phyloP scores from a whole-genome alignment of 2,113 vertebrate species.

The Mobula birostris region DNA sequence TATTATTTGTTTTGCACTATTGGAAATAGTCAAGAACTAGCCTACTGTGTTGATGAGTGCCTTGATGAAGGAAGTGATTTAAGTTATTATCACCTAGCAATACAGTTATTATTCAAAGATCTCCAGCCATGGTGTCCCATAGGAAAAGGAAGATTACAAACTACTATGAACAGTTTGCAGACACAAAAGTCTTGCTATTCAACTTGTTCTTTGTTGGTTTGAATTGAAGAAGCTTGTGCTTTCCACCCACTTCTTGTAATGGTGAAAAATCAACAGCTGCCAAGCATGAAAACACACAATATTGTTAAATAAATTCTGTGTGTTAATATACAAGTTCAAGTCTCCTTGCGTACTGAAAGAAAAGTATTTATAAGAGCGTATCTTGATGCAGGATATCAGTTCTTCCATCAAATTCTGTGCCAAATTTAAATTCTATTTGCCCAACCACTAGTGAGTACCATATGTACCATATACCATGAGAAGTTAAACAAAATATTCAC shows the following conservation, averaged over 20 bases:
- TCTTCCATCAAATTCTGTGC: background rate
- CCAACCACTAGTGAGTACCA: background rate
- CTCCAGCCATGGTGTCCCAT: background rate
- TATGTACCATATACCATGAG: background rate
- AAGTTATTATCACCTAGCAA: background rate
- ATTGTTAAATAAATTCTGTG: background rate
- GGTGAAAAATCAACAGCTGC: background rate
- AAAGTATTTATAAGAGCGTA: background rate
- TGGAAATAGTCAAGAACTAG: background rate
- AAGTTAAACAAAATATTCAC: background rate
- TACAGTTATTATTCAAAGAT: background rate
- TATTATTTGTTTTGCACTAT: background rate
- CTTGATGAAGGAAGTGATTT: background rate
- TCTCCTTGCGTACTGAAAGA: background rate
- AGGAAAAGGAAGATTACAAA: background rate
- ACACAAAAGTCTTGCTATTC: background rate
- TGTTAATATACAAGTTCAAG: background rate
- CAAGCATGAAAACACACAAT: background rate
- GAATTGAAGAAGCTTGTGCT: background rate
- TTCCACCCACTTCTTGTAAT: background rate
- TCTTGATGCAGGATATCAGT: background rate
- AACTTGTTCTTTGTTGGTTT: background rate
- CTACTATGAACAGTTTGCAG: background rate
- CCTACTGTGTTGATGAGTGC: background rate
- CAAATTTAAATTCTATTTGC: background rate